Evolutionary conservation across 1,140 invertebrate genomes (phyloP).

Genomic region (Thaumetopoea pityocampa): DNA sequence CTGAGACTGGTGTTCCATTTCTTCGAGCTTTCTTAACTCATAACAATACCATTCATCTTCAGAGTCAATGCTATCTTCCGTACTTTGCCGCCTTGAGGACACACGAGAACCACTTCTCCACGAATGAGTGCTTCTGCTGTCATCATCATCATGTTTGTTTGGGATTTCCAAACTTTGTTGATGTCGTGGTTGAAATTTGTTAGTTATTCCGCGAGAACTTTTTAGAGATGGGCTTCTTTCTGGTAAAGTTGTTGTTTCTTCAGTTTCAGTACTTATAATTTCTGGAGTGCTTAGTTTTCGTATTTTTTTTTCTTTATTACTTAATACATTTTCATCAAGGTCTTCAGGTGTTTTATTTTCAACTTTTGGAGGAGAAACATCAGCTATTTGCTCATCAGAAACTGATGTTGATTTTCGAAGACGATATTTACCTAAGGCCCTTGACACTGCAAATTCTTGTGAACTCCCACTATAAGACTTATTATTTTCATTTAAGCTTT

Average conservation of each 20-base stretch:
- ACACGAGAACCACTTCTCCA: conserved; percentile 89
- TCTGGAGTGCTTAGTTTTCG: conserved; percentile 61
- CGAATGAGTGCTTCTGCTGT: conserved; percentile 90
- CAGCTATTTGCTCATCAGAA: conserved; percentile 78
- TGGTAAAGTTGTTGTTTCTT: conserved; percentile 67
- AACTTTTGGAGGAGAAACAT: conserved; percentile 68
- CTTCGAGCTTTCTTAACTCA: conserved; percentile 89
- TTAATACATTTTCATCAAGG: conserved; percentile 31
- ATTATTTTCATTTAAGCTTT: conserved; percentile 78
- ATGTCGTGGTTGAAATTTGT: conserved; percentile 80
- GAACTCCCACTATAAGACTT: conserved; percentile 67
- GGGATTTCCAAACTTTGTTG: conserved; percentile 90
- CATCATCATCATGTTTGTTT: conserved; percentile 86
- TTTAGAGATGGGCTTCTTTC: conserved; percentile 81
- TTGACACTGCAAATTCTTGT: conserved; percentile 89
- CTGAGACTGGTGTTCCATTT: conserved; percentile 86
- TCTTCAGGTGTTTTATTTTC: conserved; percentile 66
- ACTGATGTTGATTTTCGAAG: conserved; percentile 84
- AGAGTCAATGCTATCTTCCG: conserved; percentile 94
- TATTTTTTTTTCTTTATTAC: conserved; percentile 47
- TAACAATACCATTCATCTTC: conserved; percentile 96
- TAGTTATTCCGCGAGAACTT: conserved; percentile 75
- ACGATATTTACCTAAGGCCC: conserved; percentile 88
- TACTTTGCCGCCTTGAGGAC: conserved; percentile 92
- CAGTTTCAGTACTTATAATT: conserved; percentile 54